Evolutionary conservation across 1,140 invertebrate genomes (phyloP), one percentile per base, ranked within the genome.

Genomic region (Nasonia giraulti): DNA sequence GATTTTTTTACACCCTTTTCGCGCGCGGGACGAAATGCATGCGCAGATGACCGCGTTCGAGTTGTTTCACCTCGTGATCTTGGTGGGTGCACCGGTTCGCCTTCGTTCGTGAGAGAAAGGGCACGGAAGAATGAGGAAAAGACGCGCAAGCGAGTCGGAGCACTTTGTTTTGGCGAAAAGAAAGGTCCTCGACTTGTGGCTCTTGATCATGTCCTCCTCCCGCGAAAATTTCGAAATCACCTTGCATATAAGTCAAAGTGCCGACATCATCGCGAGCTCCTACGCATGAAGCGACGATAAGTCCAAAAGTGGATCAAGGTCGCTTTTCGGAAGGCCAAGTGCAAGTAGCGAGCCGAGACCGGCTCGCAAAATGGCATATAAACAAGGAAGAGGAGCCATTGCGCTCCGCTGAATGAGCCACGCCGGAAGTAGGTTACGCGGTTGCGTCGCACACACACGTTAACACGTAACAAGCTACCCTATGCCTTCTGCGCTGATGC

Each of bases 351-450:
- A 6, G 44, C 31, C 33, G 17, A 77, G 68, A 71, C 10, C 2
- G 11, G 50, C 50, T 11, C 1, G 17, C 5, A 14, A 33, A 27
- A 62, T 17, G 1, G 44, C 75, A 3, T 66, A 11, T 17, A 11
- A 20, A 17, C 50, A 1, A 33, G 3, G 31, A 62, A 66, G 71
- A 75, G 33, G 47, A 55, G 14, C 23, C 37, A 50, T 27, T 20
- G 47, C 75, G n/a, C 75, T 77, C 23, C 11, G 75, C 23, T 88
- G 86, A 85, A 87, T 86, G 84, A 55, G 68, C 79, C 40, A 44
- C 7, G 27, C 23, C 31, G 68, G 68, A 80, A 80, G 79, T 80
- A 71, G 79, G 79, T 80, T 80, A 80, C 47, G 23, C 79, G 79
- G 79, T 80, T 73, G 79, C 79, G 79, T 80, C 79, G 55, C 17